Evolutionary conservation across 2,113 vertebrate genomes (phyloP).

Genomic region (Uropsilus gracilis): DNA sequence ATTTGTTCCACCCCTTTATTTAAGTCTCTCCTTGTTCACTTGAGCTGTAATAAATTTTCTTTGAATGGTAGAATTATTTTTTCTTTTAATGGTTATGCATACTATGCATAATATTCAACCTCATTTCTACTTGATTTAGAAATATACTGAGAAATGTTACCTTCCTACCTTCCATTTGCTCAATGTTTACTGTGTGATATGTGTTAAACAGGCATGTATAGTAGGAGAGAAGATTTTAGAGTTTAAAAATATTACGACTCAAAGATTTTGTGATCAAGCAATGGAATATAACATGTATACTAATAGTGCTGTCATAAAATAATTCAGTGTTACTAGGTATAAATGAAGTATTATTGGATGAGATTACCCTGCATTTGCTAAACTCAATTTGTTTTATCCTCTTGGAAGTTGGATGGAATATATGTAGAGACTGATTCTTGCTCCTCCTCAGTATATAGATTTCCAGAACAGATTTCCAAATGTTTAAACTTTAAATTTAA

Average conservation of each 20-base stretch:
- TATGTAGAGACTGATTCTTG: background rate
- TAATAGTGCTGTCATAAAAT: background rate
- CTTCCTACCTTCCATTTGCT: background rate
- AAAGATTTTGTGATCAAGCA: background rate
- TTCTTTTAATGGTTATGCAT: background rate
- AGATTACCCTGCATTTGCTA: background rate
- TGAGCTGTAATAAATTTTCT: background rate
- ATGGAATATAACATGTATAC: background rate
- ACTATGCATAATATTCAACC: background rate
- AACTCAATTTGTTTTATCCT: background rate
- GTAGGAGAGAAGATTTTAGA: background rate
- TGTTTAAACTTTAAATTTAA: slow-evolving; percentile 29
- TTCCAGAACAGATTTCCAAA: background rate
- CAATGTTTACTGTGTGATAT: background rate
- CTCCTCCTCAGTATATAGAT: background rate
- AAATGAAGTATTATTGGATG: background rate
- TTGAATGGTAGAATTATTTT: background rate
- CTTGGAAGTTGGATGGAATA: background rate
- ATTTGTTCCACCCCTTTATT: background rate
- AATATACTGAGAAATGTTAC: background rate
- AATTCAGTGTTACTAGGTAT: background rate
- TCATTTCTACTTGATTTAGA: slow-evolving; percentile 1
- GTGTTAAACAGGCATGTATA: background rate
- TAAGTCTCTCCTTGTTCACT: background rate
- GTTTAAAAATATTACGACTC: background rate